A percentile compares a stretch with the other conserved stretches of the same genome.
Evolutionary conservation across 1,140 invertebrate genomes (phyloP).

Genomic region (Drosophila nigrodunni): DNA sequence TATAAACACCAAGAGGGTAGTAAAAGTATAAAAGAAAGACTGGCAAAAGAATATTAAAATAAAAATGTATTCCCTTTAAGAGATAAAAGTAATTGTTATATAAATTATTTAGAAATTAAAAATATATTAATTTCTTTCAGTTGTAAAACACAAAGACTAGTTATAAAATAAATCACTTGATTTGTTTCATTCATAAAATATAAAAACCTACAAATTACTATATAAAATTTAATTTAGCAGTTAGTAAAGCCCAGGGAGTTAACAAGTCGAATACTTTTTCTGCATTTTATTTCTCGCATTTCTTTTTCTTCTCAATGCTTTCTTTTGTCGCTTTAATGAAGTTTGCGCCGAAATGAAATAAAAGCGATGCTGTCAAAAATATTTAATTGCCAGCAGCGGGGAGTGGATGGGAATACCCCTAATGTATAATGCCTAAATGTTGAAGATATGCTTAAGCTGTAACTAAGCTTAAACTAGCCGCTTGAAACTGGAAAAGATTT

Average conservation of each 20-base stretch:
- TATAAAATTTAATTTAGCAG: no score
- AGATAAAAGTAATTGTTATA: not conserved
- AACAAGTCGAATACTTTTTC: not conserved
- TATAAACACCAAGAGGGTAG: not conserved
- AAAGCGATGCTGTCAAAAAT: slow-evolving; percentile 56
- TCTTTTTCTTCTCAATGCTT: slow-evolving; percentile 13
- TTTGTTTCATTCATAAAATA: no score
- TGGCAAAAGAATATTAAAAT: no score
- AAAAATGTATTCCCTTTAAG: no score
- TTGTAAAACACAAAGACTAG: not conserved
- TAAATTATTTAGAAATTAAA: no score
- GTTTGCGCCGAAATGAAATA: slow-evolving; percentile 51
- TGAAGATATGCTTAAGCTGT: no score
- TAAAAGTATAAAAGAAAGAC: not conserved
- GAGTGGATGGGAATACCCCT: slow-evolving; percentile 1
- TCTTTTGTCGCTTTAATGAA: slow-evolving; percentile 59
- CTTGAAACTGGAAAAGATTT: no score
- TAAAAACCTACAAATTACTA: no score
- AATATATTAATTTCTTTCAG: no score
- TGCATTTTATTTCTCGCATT: not conserved
- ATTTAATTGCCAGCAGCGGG: slow-evolving; percentile 59
- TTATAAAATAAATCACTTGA: no score
- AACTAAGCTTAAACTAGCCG: no score
- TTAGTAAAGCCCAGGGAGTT: not conserved
- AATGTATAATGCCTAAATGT: not conserved